A percentile compares a stretch with the other conserved stretches of the same genome.
These are phyloP conservation scores for Vulpes vulpes DNA, from an alignment of 2,113 vertebrate species.

Conservation along the genomic window DNA sequence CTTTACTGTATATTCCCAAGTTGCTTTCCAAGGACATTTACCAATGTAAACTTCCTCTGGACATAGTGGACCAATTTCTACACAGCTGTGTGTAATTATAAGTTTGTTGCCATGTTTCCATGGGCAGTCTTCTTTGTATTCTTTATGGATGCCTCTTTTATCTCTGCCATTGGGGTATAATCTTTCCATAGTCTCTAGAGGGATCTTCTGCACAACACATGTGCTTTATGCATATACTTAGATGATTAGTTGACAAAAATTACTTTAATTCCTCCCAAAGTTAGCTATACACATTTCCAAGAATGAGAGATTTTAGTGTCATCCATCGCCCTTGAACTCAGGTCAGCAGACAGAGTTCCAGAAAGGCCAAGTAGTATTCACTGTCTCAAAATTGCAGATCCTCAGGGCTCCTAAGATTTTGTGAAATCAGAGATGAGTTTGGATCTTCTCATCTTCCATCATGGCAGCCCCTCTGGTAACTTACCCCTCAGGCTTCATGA, in stretches of 20 bases:
- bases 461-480: neutral
- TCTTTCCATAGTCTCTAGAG: neutral
- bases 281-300: neutral
- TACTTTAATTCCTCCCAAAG: neutral
- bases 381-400: neutral
- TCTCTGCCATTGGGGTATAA: neutral
- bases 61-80: neutral
- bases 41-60: neutral
- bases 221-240: neutral
- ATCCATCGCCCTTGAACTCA: neutral
- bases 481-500: neutral
- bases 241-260: neutral
- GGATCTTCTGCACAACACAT: neutral
- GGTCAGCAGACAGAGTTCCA: neutral
- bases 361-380: neutral
- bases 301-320: neutral
- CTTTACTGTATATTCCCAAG: neutral
- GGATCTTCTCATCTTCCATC: neutral
- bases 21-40: neutral
- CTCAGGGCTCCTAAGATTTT: neutral
- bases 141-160: neutral
- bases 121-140: neutral
- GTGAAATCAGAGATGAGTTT: conserved; percentile 22
- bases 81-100: neutral
- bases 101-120: neutral